A percentile compares a stretch with the other conserved stretches of the same genome.
Evolutionary conservation across 2,888 invertebrate genomes (phyloP).

Genomic region (Heliconius ismenius): DNA sequence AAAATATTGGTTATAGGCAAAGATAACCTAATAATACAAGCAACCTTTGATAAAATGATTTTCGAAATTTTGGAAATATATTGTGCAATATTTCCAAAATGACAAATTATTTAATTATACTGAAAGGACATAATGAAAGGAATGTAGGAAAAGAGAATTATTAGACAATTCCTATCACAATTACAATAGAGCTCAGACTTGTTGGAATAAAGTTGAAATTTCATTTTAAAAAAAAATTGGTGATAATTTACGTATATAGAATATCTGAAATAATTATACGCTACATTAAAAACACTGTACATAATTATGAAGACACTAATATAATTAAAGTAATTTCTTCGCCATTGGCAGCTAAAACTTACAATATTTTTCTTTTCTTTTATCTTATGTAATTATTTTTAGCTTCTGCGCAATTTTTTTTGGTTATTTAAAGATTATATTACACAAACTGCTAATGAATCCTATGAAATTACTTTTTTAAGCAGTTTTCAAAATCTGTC

Average conservation of each 20-base stretch:
- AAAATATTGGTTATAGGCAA: neutral
- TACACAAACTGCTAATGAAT: too few relatives aligned
- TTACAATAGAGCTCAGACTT: neutral
- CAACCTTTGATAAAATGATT: neutral
- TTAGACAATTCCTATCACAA: neutral
- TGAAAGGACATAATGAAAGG: too few relatives aligned
- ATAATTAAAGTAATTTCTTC: neutral
- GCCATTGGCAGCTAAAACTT: neutral
- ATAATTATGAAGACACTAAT: neutral
- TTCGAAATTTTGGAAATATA: neutral
- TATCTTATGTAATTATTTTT: too few relatives aligned
- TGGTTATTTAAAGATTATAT: too few relatives aligned
- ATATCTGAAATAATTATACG: neutral
- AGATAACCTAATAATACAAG: neutral
- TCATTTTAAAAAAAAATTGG: neutral
- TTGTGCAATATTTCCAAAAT: neutral
- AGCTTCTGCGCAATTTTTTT: too few relatives aligned
- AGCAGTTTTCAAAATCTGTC: too few relatives aligned
- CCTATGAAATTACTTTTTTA: too few relatives aligned
- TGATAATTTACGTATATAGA: neutral
- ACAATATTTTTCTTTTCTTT: too few relatives aligned
- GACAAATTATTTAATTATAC: too few relatives aligned
- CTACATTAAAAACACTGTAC: neutral
- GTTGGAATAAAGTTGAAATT: neutral
- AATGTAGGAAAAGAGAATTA: too few relatives aligned